Percentiles rank a stretch among this genome's conserved stretches.
Evolutionary conservation across 2,797 vertebrate species (phyloP).

Genomic region (Falco concolor): DNA sequence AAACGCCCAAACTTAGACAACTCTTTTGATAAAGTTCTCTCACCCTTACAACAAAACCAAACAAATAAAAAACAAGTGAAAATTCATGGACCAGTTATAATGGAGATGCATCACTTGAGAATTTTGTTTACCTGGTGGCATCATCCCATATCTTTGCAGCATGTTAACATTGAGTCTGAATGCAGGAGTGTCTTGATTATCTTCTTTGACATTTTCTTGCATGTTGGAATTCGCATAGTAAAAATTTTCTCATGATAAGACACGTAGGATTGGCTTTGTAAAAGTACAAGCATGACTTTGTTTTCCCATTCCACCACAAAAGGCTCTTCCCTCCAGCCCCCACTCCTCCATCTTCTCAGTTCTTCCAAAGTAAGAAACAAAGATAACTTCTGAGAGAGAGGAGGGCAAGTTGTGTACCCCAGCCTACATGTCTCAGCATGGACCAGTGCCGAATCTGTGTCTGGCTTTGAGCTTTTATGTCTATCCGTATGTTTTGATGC

Average conservation of each 20-base stretch:
- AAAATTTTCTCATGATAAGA: conserved; percentile 57
- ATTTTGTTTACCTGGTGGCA: conserved; percentile 12
- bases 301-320: conserved; percentile 45
- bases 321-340: not conserved
- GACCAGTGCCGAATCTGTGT: conserved; percentile 25
- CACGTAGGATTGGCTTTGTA: not conserved
- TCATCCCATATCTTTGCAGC: conserved; percentile 20
- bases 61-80: not conserved
- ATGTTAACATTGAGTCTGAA: conserved; percentile 34
- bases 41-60: not conserved
- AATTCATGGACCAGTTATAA: not conserved
- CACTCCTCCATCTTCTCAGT: not conserved
- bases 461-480: conserved; percentile 58
- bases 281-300: conserved; percentile 36
- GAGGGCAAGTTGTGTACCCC: not conserved
- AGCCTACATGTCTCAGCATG: conserved; percentile 34
- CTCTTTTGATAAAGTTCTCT: not conserved
- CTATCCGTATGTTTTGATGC: conserved; percentile 24
- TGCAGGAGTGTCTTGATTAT: conserved; percentile 23
- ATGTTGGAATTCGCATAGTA: not conserved
- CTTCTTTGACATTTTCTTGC: conserved; percentile 5
- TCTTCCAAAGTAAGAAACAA: conserved; percentile 32
- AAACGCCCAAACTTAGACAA: not conserved
- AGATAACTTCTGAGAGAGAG: conserved; percentile 39
- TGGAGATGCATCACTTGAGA: conserved; percentile 11